Evolutionary conservation across 2,797 vertebrate species (phyloP).

Genomic region (Chloroceryle inda): DNA sequence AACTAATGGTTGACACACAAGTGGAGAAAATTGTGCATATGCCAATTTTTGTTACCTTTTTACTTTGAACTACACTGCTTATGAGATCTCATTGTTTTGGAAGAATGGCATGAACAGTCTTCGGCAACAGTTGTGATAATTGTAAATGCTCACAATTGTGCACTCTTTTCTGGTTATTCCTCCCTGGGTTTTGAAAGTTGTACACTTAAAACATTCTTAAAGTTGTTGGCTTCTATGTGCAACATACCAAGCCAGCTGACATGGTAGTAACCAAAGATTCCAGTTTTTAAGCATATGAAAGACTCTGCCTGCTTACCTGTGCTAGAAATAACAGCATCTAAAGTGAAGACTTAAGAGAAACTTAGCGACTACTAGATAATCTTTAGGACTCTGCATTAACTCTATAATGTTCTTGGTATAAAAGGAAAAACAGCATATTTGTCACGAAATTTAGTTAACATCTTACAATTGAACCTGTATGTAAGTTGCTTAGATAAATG

Average conservation of each 20-base stretch:
- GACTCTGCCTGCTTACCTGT: constrained; percentile 95
- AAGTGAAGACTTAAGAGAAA: constrained; percentile 89
- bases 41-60: constrained; percentile 89
- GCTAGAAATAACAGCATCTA: constrained; percentile 92
- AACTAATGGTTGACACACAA: constrained; percentile 88
- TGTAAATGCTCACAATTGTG: constrained; percentile 86
- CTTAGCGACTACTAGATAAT: constrained; percentile 93
- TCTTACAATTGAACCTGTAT: constrained; percentile 90
- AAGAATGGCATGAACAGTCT: constrained; percentile 87
- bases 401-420: constrained; percentile 97
- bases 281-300: constrained; percentile 91
- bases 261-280: constrained; percentile 89
- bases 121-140: constrained; percentile 85
- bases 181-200: constrained; percentile 85
- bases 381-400: constrained; percentile 95
- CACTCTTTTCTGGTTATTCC: constrained; percentile 83
- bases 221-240: constrained; percentile 84
- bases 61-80: constrained; percentile 87
- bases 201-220: constrained; percentile 89
- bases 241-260: constrained; percentile 82
- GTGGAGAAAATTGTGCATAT: constrained; percentile 91
- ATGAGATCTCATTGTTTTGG: constrained; percentile 84
- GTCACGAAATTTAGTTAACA: constrained; percentile 90
- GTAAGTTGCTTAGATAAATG: constrained; percentile 91
- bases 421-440: constrained; percentile 87